A percentile compares a stretch with the other conserved stretches of the same genome.
phyloP scores from a whole-genome alignment of 2,888 invertebrate species.

The Actias luna region DNA sequence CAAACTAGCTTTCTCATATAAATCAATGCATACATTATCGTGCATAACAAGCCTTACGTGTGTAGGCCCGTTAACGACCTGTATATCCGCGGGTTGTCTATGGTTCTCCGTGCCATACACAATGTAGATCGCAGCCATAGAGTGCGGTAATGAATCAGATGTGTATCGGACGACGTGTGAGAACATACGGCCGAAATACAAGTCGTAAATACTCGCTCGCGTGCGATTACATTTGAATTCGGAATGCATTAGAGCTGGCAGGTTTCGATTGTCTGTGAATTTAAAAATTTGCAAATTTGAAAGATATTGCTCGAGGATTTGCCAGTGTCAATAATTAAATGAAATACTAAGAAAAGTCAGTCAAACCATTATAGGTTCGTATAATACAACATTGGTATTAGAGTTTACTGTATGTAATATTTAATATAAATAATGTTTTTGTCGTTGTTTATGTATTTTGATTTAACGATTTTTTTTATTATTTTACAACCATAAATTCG shows the following conservation, averaged over 20 bases:
- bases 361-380: no score
- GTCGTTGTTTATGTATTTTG: no score
- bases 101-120: constrained; percentile 43
- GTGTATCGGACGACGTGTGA: constrained; percentile 78
- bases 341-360: no score
- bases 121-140: constrained; percentile 60
- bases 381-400: no score
- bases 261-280: neutral
- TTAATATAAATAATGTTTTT: no score
- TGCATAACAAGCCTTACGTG: constrained; percentile 32
- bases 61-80: constrained; percentile 42
- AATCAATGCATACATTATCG: constrained; percentile 28
- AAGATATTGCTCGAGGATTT: no score
- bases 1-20: constrained; percentile 21
- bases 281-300: neutral
- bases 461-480: no score
- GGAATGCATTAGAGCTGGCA: constrained; percentile 45
- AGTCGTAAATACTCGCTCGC: constrained; percentile 77
- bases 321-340: no score
- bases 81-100: constrained; percentile 39
- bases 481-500: no score
- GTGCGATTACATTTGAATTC: constrained; percentile 51
- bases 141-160: constrained; percentile 79
- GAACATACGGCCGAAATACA: constrained; percentile 81
- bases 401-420: no score